Evolutionary conservation across 2,888 invertebrate genomes (phyloP), one percentile per base, ranked within the genome.

Genomic region (Pseudococcus viburni): DNA sequence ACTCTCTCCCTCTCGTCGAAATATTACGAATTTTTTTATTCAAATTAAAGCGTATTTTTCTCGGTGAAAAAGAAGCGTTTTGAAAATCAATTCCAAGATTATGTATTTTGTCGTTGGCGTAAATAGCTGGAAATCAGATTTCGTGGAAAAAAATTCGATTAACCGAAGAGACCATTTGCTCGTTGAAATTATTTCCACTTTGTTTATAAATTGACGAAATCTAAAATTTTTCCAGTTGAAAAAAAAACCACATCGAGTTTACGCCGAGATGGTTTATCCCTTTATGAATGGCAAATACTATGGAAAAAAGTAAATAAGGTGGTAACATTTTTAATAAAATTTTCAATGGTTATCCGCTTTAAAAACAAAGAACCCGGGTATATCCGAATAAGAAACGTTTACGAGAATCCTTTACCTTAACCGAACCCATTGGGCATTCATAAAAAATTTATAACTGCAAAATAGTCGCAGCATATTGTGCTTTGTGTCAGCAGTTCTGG

Each of bases 381-480:
- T 15, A 39, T 17, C 33, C 39, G 73, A 33, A 83, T 19, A 46
- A 42, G 46, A 46, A 46, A 83, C 33, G 46, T 19, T 83, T n/a
- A 83, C 80, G 46, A 46, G 46, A 19, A 46, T 46, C 11, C 9
- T 83, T 83, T 83, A 83, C 80, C 46, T 83, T 46, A 83, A 83
- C 80, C 80, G 80, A 83, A 42, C 46, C 46, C 80, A 83, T 83
- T 83, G 80, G 80, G 80, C 80, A 83, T 83, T 83, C 80, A 83
- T 83, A 46, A 46, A 83, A 83, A 83, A 83, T 83, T 83, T 83
- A 83, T 83, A 83, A 83, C 80, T 46, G 46, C 80, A 46, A 42
- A 83, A 83, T 46, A 46, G 42, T 83, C 46, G 80, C 46, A 83
- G 80, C 80, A 83, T 83, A 39, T 77, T 77, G 80, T 83, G 80